phyloP scores from a whole-genome alignment of 2,113 vertebrate species.

The Climacteris rufus region DNA sequence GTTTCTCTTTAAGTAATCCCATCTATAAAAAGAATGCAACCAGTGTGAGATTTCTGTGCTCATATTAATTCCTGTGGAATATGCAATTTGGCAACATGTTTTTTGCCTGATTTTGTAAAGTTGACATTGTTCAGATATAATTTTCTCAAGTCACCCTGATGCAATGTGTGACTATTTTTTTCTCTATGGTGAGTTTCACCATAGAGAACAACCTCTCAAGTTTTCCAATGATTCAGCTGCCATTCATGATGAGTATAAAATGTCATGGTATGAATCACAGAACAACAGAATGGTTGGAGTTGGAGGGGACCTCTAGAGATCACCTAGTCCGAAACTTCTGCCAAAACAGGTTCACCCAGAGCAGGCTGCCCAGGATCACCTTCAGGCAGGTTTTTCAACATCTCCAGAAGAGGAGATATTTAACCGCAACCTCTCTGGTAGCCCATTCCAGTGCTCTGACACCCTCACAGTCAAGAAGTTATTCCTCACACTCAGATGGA shows the following conservation, averaged over 20 bases:
- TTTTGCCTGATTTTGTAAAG: neutral
- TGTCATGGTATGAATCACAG: neutral
- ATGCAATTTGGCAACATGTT: neutral
- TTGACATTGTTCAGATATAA: neutral
- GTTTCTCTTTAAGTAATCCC: neutral
- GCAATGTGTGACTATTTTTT: neutral
- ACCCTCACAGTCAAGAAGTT: neutral
- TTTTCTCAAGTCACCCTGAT: neutral
- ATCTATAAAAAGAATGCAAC: neutral
- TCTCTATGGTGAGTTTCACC: neutral
- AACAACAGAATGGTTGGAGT: neutral
- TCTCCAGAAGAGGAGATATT: neutral
- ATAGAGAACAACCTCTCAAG: neutral
- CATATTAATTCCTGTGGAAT: neutral
- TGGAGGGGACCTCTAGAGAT: neutral
- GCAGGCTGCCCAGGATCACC: neutral
- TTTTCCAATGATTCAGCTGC: neutral
- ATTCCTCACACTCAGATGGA: neutral
- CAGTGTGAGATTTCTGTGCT: neutral
- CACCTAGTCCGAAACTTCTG: accelerated
- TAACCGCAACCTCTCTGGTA: neutral
- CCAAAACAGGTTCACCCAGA: neutral
- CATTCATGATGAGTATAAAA: neutral
- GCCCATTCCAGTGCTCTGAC: neutral
- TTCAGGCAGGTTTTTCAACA: neutral